Evolutionary conservation across 1,140 invertebrate genomes (phyloP).

Genomic region (Leptinotarsa defecta): DNA sequence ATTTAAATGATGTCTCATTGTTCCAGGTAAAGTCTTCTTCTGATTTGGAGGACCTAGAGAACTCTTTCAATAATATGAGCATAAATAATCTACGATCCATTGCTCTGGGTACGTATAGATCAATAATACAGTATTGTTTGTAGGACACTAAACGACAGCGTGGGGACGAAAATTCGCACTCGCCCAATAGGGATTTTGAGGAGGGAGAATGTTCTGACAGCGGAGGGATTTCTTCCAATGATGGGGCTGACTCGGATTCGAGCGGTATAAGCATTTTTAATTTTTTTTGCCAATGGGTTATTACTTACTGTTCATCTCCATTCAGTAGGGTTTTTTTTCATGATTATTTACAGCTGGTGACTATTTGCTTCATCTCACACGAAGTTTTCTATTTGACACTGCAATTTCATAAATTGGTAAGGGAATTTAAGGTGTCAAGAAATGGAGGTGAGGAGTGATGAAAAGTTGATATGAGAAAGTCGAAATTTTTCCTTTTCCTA

Average conservation of each 20-base stretch:
- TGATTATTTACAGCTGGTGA: no score
- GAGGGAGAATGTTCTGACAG: slow-evolving; percentile 70
- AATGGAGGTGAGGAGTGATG: no score
- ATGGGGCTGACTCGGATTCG: slow-evolving; percentile 38
- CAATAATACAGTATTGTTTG: slow-evolving; percentile 60
- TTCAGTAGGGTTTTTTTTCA: no score
- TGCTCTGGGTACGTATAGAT: slow-evolving; percentile 59
- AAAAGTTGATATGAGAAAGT: no score
- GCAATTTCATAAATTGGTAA: no score
- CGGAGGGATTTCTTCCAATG: slow-evolving; percentile 33
- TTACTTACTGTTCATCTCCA: no score
- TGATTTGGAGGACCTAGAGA: slow-evolving; percentile 51
- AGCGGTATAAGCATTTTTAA: slow-evolving; percentile 38
- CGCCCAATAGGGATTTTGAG: slow-evolving; percentile 56
- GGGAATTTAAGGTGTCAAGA: no score
- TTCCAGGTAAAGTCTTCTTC: slow-evolving; percentile 54
- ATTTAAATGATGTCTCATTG: slow-evolving; percentile 9
- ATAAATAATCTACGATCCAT: slow-evolving; percentile 58
- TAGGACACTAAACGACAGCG: slow-evolving; percentile 53
- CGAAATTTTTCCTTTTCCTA: no score
- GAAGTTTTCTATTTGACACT: no score
- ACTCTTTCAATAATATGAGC: slow-evolving; percentile 58
- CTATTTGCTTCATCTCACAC: no score
- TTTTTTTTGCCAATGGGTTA: slow-evolving; percentile 17
- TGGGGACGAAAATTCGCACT: slow-evolving; percentile 40